Percentiles rank a stretch among this genome's conserved stretches.
phyloP scores from a whole-genome alignment of 2,888 invertebrate species.

The Netelia inedita region DNA sequence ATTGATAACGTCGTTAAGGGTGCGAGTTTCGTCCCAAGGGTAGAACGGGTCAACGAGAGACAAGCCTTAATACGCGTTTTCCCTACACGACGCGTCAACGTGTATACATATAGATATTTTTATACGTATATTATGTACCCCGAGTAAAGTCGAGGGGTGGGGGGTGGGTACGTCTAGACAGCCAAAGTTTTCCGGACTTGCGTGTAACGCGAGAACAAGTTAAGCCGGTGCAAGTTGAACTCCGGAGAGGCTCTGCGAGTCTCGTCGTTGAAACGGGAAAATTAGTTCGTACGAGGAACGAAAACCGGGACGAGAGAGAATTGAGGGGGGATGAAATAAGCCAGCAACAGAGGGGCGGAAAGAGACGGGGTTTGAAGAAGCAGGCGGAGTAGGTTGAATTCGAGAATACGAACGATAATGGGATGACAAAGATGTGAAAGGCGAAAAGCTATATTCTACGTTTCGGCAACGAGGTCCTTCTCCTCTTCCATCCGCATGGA shows the following conservation, averaged over 20 bases:
- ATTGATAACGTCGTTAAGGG: background rate
- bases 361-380: background rate
- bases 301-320: constrained; percentile 2
- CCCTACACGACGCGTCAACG: constrained; percentile 6
- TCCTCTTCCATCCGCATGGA: constrained; percentile 2
- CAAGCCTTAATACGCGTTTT: constrained; percentile 19
- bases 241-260: constrained; percentile 14
- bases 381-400: constrained; percentile 24
- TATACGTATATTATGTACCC: constrained; percentile 8
- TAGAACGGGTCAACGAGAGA: constrained; percentile 1
- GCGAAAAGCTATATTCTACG: constrained; percentile 35
- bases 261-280: constrained; percentile 43
- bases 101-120: background rate
- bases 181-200: constrained; percentile 49
- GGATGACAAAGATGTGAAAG: constrained; percentile 73
- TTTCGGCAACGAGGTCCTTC: constrained; percentile 21
- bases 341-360: background rate
- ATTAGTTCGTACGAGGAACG: constrained; percentile 22
- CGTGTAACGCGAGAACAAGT: constrained; percentile 41
- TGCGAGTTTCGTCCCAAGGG: constrained; percentile 2
- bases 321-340: background rate
- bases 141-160: background rate
- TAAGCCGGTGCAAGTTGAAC: constrained; percentile 42
- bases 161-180: constrained; percentile 38
- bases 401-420: constrained; percentile 73